Evolutionary conservation across 2,113 vertebrate species (phyloP), one percentile per base, ranked within the genome.

Genomic region (Takifugu flavidus): DNA sequence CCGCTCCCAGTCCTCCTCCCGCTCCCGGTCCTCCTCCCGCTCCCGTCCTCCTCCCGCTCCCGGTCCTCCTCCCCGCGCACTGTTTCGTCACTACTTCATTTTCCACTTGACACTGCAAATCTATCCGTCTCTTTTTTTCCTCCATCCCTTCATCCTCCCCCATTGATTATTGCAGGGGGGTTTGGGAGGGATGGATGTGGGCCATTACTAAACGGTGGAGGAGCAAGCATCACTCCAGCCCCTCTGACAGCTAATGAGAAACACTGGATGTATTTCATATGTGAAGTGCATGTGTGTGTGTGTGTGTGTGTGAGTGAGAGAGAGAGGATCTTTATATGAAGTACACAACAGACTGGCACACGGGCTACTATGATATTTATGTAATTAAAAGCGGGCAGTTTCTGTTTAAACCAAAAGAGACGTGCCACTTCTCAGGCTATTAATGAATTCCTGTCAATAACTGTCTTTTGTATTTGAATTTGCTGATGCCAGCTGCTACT

Each of bases 171-270:
- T 77, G 15, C 75, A 58, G 53, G 46, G 61, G 77, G 43, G 69
- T 72, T 65, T 64, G 53, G 72, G 67, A 53, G 72, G 66, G 57
- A 78, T 87, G 72, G 68, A 81, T 85, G 74, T 62, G 61, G 80
- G 78, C 74, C 67, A 86, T 85, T 84, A 85, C 79, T 75, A 79
- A 83, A 79, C 56, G 84, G 70, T 77, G 68, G 79, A 63, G 65
- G 59, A 56, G 68, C 78, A 78, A 82, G 78, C 56, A 83, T 90
- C 87, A 87, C 65, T 75, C 53, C 60, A 62, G 62, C 70, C 67
- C 34, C 56, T 60, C 52, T 81, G 86, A 86, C 83, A 82, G 76
- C 65, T 84, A 86, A 89, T 87, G 78, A 85, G 85, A 85, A 78
- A 65, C 65, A 56, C 52, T 59, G 53, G 53, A 68, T 78, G 69